phyloP scores from a whole-genome alignment of 2,113 vertebrate genomes.

The Fulica atra region DNA sequence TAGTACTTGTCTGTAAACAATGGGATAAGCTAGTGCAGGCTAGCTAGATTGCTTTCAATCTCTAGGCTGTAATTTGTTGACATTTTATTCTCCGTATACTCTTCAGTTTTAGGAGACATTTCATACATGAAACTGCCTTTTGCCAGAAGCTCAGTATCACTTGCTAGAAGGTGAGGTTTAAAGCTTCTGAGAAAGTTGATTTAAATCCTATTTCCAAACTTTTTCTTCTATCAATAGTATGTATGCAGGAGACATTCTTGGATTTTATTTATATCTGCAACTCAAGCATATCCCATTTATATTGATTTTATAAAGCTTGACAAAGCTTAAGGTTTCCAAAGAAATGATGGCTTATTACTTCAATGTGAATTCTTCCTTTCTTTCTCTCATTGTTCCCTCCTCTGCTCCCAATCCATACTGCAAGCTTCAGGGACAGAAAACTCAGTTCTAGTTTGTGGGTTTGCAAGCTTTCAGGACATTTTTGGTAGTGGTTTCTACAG shows the following conservation, averaged over 20 bases:
- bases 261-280: neutral
- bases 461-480: neutral
- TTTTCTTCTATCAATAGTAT: neutral
- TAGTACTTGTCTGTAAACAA: neutral
- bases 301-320: neutral
- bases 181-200: neutral
- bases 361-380: neutral
- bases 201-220: neutral
- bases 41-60: neutral
- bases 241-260: neutral
- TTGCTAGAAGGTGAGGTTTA: neutral
- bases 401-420: neutral
- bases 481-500: neutral
- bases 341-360: neutral
- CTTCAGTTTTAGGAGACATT: neutral
- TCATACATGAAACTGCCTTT: neutral
- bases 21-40: neutral
- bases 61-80: neutral
- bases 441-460: neutral
- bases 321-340: neutral
- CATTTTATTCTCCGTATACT: neutral
- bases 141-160: neutral
- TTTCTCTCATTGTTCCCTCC: neutral
- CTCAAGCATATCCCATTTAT: neutral
- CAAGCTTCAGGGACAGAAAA: neutral